phyloP scores from a whole-genome alignment of 1,140 invertebrate species.

The Neodiprion pinetum region DNA sequence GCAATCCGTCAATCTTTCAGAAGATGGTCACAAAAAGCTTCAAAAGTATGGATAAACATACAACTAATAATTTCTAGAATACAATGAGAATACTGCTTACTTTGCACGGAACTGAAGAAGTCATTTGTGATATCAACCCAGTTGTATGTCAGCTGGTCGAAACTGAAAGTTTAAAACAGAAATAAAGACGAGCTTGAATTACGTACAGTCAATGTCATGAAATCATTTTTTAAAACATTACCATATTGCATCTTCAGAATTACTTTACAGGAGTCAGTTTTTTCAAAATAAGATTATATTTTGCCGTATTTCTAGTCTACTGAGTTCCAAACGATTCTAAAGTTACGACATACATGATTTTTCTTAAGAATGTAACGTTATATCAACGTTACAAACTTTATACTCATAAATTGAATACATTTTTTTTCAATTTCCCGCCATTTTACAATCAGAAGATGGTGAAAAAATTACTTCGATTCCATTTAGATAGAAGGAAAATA shows the following conservation, averaged over 20 bases:
- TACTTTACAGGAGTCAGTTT: neutral
- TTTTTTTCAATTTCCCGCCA: no score
- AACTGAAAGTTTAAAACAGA: conserved; percentile 41
- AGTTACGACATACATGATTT: neutral
- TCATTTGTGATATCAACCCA: conserved; percentile 81
- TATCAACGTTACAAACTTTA: conserved; percentile 26
- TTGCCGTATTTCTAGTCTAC: neutral
- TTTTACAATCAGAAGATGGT: neutral
- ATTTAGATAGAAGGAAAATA: neutral
- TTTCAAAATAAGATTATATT: conserved; percentile 21
- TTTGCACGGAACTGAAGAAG: conserved; percentile 78
- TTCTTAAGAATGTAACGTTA: neutral
- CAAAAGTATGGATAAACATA: conserved; percentile 12
- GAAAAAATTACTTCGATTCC: conserved; percentile 3
- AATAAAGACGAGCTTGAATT: conserved; percentile 12
- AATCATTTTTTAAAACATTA: conserved; percentile 11
- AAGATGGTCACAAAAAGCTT: conserved; percentile 15
- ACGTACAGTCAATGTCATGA: neutral
- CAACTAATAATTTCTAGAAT: conserved; percentile 16
- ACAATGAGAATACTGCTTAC: conserved; percentile 56
- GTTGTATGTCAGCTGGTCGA: conserved; percentile 65
- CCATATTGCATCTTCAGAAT: conserved; percentile 31
- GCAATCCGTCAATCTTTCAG: conserved; percentile 30
- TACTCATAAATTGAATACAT: neutral
- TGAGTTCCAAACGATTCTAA: neutral